Evolutionary conservation across 2,888 invertebrate species (phyloP).

Genomic region (Eledone cirrhosa): DNA sequence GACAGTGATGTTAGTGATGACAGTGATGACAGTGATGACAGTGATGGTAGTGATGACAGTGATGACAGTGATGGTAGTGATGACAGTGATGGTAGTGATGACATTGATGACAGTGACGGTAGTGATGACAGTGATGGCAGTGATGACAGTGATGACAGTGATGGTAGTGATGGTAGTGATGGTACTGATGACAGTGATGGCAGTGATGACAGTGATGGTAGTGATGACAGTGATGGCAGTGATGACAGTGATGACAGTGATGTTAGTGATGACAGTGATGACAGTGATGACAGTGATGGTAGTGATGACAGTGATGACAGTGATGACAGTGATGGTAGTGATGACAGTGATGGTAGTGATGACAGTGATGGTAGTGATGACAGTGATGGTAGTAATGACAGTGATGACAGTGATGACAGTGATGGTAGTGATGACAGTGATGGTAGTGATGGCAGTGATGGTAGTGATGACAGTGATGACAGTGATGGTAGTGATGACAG

Average conservation of each 20-base stretch:
- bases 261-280: too few relatives aligned
- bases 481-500: conserved; percentile 8
- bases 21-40: background rate
- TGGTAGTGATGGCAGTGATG: conserved; percentile 8
- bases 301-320: background rate
- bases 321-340: conserved; percentile 7
- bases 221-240: background rate
- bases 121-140: too few relatives aligned
- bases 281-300: conserved; percentile 18
- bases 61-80: conserved; percentile 16
- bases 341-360: conserved; percentile 10
- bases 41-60: background rate
- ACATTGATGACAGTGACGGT: too few relatives aligned
- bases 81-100: too few relatives aligned
- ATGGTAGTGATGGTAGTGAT: background rate
- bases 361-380: background rate
- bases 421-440: background rate
- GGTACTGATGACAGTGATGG: background rate
- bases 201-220: background rate
- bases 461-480: background rate
- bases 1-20: too few relatives aligned
- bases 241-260: conserved; percentile 14
- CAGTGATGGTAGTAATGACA: conserved; percentile 14
- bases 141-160: background rate
- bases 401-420: conserved; percentile 9